phyloP scores from a whole-genome alignment of 2,888 invertebrate genomes.

The Oscheius sp. region DNA sequence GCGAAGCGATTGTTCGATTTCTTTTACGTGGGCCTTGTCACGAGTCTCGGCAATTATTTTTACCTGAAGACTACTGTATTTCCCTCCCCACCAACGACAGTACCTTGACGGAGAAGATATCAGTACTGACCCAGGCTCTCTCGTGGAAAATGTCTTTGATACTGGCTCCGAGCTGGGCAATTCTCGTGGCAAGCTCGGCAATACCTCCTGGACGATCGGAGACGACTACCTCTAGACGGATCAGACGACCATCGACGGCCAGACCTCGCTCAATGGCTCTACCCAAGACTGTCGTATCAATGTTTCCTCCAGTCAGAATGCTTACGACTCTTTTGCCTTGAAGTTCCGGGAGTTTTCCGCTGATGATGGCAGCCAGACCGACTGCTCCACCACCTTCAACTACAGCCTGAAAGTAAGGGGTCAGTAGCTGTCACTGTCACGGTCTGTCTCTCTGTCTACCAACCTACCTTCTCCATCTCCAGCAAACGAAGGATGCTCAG shows the following conservation, averaged over 20 bases:
- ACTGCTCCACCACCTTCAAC: slow-evolving; percentile 89
- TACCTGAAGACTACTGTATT: slow-evolving; percentile 20
- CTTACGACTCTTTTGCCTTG: slow-evolving; percentile 80
- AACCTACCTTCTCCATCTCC: slow-evolving; percentile 71
- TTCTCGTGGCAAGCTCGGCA: slow-evolving; percentile 75
- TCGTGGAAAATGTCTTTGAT: slow-evolving; percentile 97
- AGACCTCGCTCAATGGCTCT: slow-evolving; percentile 75
- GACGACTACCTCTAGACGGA: slow-evolving; percentile 76
- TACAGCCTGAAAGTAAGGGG: slow-evolving; percentile 79
- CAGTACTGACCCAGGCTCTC: slow-evolving; percentile 90
- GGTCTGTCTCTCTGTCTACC: not conserved
- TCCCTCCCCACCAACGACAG: no score
- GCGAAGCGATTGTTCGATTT: slow-evolving; percentile 78
- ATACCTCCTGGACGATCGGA: slow-evolving; percentile 77
- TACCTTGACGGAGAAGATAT: slow-evolving; percentile 81
- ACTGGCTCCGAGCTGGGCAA: slow-evolving; percentile 75
- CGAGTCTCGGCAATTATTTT: slow-evolving; percentile 89
- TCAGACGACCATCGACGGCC: slow-evolving; percentile 76
- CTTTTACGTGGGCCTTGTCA: slow-evolving; percentile 83
- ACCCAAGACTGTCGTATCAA: slow-evolving; percentile 77
- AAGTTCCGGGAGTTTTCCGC: slow-evolving; percentile 84
- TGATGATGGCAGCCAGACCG: slow-evolving; percentile 86
- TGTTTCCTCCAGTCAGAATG: slow-evolving; percentile 77
- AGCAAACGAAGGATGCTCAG: slow-evolving; percentile 76
- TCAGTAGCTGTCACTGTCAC: slow-evolving; percentile 79